phyloP scores from a whole-genome alignment of 2,113 vertebrate species.

The Nyctereutes procyonoides region DNA sequence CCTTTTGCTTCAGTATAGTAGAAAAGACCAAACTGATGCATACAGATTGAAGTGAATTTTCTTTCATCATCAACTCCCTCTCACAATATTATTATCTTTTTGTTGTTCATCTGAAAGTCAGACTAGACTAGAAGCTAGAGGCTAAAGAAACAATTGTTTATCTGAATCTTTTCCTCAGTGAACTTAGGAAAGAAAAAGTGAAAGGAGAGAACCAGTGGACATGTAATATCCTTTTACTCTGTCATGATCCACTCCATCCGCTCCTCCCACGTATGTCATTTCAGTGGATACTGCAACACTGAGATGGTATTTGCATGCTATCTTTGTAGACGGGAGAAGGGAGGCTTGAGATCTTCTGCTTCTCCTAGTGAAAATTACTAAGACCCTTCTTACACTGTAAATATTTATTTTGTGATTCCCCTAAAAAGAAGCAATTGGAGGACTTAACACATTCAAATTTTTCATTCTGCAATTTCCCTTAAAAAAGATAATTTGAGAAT shows the following conservation, averaged over 20 bases:
- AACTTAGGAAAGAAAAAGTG: not conserved
- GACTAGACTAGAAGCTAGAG: not conserved
- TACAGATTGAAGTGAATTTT: not conserved
- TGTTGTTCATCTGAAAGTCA: not conserved
- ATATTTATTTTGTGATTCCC: not conserved
- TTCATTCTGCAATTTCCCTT: not conserved
- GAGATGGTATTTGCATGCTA: fast-evolving
- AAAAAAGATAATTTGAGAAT: not conserved
- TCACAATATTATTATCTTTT: not conserved
- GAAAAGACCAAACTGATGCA: not conserved
- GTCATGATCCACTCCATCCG: fast-evolving
- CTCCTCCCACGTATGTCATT: fast-evolving
- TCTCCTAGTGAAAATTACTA: no score
- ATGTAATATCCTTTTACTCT: no score
- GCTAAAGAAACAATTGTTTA: not conserved
- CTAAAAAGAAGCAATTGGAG: not conserved
- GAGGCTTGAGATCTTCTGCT: not conserved
- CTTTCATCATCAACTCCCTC: not conserved
- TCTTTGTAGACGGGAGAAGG: not conserved
- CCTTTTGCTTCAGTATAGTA: not conserved
- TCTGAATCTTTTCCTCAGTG: not conserved
- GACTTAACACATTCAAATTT: not conserved
- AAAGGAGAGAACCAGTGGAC: not conserved
- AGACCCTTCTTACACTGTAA: not conserved
- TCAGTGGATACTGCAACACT: fast-evolving